Percentiles rank a stretch among this genome's conserved stretches.
These are phyloP conservation scores for Chrysotoxum bicinctum DNA, from an alignment of 2,888 invertebrate genomes.

Conservation along the genomic window DNA sequence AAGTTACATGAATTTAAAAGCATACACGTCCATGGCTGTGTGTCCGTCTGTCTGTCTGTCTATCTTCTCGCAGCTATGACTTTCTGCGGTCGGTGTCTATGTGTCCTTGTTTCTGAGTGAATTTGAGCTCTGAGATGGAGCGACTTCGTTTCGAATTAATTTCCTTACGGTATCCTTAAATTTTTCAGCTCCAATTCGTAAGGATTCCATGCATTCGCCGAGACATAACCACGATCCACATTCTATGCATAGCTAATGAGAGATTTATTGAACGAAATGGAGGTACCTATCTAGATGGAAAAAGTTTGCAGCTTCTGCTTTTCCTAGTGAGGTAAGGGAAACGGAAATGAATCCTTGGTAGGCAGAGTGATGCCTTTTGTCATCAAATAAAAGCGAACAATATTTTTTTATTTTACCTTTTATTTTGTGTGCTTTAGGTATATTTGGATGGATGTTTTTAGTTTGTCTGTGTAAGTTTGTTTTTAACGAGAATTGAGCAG, in stretches of 20 bases:
- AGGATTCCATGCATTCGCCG: conserved; percentile 59
- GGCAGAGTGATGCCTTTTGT: conserved; percentile 7
- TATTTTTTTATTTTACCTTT: conserved; percentile 20
- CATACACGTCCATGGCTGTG: conserved; percentile 21
- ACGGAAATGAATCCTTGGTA: conserved; percentile 27
- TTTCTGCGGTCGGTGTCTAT: conserved; percentile 4
- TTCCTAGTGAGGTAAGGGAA: background rate
- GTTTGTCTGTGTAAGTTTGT: background rate
- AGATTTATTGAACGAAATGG: conserved; percentile 65
- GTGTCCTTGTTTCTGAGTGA: background rate
- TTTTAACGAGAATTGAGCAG: conserved; percentile 17
- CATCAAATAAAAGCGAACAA: conserved; percentile 27
- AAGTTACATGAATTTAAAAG: conserved; percentile 56
- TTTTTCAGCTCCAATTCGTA: conserved; percentile 65
- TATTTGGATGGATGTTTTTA: background rate
- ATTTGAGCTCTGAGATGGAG: conserved; percentile 9
- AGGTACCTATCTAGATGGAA: conserved; percentile 4
- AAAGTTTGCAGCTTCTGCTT: conserved; percentile 8
- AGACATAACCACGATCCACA: conserved; percentile 51
- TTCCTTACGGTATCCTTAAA: conserved; percentile 37
- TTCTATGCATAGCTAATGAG: conserved; percentile 71
- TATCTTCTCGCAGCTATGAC: conserved; percentile 13
- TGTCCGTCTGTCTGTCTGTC: conserved; percentile 27
- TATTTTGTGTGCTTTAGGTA: conserved; percentile 49
- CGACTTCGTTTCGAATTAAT: conserved; percentile 29